Base-by-base conservation (phyloP, 1,140 invertebrate species). In the Cataglyphis hispanica region DNA sequence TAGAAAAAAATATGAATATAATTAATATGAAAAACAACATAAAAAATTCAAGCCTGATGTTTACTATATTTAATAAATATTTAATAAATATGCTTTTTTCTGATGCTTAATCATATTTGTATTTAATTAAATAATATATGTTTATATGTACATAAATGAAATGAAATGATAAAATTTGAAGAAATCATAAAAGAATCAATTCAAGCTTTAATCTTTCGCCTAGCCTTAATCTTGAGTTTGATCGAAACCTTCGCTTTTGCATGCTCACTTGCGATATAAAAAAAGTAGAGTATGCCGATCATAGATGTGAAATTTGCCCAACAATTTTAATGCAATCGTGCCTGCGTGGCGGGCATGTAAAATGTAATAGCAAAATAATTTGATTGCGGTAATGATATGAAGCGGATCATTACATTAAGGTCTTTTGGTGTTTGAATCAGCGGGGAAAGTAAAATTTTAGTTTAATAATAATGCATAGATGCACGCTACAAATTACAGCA, bases 371-470 rank as follows among this genome's bases (percentile, higher is more conserved):
- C 50, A 25, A 83, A 43, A 60, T 74, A 83, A 83, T 72, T 60
- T 27, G 78, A 83, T 83, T 56, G 53, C 67, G 34, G 40, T 81
- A 81, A 81, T 31, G 78, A 81, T 83, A 83, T 72, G 27, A 37
- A 40, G 37, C 53, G 53, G 37, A 31, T 74, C 53, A 34, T 74
- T 74, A 74, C 67, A 40, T 60, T 83, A 83, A 83, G 50, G 67
- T 69, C 46, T 81, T 58, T 81, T 56, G 78, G 25, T 60, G 60
- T 83, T 83, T 74, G 40, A 56, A 83, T 83, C 66, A 43, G 11
- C 50, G 50, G 66, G 40, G 67, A 83, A 83, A 83, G 78, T 83
- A 37, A 83, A 72, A 74, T 63, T 83, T 83, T 60, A 83, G 67
- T 72, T 8, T n/a, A 19, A 13, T 80, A 80, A 67, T 83, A 72